A percentile compares a stretch with the other conserved stretches of the same genome.
Conservation (phyloP, 2,113 vertebrate genomes). For the Xenopus borealis region DNA sequence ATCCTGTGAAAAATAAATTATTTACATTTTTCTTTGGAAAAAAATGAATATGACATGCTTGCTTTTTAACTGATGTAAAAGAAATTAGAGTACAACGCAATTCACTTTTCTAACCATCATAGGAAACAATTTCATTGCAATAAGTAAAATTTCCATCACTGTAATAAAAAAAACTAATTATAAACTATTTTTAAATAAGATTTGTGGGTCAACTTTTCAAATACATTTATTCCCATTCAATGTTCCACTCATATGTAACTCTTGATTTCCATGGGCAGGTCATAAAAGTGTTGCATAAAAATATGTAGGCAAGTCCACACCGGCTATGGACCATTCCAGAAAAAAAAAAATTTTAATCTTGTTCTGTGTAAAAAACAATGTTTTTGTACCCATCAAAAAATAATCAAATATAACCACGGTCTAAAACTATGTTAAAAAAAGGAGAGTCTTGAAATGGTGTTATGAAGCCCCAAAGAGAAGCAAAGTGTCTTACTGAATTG, state of each 20-base stretch:
- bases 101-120: conserved; percentile 98
- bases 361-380: conserved; percentile 78
- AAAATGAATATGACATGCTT: conserved; percentile 84
- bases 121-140: conserved; percentile 96
- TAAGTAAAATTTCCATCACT: conserved; percentile 90
- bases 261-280: conserved; percentile 73
- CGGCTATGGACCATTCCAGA: conserved; percentile 68
- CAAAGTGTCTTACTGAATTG: conserved; percentile 4
- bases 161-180: conserved; percentile 77
- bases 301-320: conserved; percentile 62
- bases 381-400: conserved; percentile 70
- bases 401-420: conserved; percentile 59
- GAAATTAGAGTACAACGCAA: conserved; percentile 85
- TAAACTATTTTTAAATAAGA: conserved; percentile 69
- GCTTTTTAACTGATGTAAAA: conserved; percentile 97
- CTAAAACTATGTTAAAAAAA: too few relatives aligned
- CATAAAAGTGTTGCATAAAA: conserved; percentile 65
- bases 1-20: conserved; percentile 82
- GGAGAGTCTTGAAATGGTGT: too few relatives aligned
- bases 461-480: background rate
- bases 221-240: conserved; percentile 65
- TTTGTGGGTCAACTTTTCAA: conserved; percentile 66
- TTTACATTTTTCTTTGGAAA: conserved; percentile 77
- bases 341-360: conserved; percentile 74
- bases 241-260: conserved; percentile 64